These are phyloP conservation scores for Lucilia cuprina DNA, from an alignment of 1,140 invertebrate genomes.

Conservation along the genomic window DNA sequence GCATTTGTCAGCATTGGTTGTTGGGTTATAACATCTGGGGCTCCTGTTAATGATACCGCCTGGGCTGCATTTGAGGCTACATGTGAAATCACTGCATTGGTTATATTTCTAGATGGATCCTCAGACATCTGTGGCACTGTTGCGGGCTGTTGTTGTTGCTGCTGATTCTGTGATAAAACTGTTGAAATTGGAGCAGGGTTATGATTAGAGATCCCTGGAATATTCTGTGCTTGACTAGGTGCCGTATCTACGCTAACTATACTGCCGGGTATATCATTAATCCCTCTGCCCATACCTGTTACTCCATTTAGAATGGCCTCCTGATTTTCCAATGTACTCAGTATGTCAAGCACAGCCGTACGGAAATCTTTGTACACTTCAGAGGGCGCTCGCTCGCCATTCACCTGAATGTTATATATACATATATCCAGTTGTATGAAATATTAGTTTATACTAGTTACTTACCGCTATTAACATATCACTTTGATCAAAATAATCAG, in stretches of 20 bases:
- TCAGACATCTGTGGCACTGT: background rate
- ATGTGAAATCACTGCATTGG: conserved; percentile 45
- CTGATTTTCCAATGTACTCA: conserved; percentile 71
- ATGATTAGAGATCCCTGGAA: conserved; percentile 48
- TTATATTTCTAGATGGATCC: conserved; percentile 36
- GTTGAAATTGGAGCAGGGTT: conserved; percentile 40
- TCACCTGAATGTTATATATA: conserved; percentile 67
- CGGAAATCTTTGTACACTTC: conserved; percentile 84
- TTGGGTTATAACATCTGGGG: conserved; percentile 44
- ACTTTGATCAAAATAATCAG: conserved; percentile 87
- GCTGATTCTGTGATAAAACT: conserved; percentile 29
- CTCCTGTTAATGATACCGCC: background rate
- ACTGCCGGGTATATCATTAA: conserved; percentile 67
- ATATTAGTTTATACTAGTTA: conserved; percentile 39
- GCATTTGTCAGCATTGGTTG: conserved; percentile 48
- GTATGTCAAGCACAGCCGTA: conserved; percentile 73
- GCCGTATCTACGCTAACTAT: conserved; percentile 68
- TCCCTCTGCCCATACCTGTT: conserved; percentile 65
- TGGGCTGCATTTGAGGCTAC: conserved; percentile 43
- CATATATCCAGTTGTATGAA: no score
- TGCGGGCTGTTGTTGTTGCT: conserved; percentile 26
- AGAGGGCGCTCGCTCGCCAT: conserved; percentile 81
- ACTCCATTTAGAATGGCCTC: conserved; percentile 68
- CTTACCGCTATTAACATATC: conserved; percentile 82
- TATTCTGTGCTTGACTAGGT: conserved; percentile 62